Evolutionary conservation across 2,888 invertebrate genomes (phyloP).

Genomic region (Aspidiotus rigidus): DNA sequence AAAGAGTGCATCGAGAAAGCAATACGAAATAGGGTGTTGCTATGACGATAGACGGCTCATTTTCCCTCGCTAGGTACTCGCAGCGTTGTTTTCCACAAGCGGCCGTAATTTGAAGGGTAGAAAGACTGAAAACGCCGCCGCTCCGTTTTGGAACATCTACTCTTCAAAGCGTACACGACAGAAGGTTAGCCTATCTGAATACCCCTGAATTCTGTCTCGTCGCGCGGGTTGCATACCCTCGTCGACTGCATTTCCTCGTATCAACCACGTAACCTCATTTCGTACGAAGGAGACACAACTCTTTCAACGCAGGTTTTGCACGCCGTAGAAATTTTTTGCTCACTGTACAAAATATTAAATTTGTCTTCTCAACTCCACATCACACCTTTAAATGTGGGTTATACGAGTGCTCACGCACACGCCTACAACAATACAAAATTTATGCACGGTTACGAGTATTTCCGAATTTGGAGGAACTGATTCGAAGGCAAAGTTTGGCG

Average conservation of each 20-base stretch:
- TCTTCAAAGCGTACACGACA: slow-evolving; percentile 20
- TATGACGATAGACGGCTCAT: slow-evolving; percentile 33
- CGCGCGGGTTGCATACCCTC: slow-evolving; percentile 22
- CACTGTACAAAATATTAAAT: too few relatives aligned
- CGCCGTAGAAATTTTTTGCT: too few relatives aligned
- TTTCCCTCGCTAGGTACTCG: slow-evolving; percentile 22
- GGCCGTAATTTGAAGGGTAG: background rate
- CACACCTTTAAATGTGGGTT: too few relatives aligned
- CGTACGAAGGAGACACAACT: background rate
- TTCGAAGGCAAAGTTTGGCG: too few relatives aligned
- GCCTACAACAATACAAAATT: too few relatives aligned
- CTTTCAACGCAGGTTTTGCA: too few relatives aligned
- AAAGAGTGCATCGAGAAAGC: slow-evolving; percentile 25
- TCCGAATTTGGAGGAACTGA: too few relatives aligned
- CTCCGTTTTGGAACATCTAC: slow-evolving; percentile 25
- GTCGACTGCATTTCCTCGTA: slow-evolving; percentile 28
- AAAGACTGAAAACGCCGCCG: slow-evolving; percentile 8
- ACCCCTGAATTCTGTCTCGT: slow-evolving; percentile 29
- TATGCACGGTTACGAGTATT: too few relatives aligned
- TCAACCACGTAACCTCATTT: slow-evolving; percentile 26
- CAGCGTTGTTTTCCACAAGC: background rate
- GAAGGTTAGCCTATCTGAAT: slow-evolving; percentile 30
- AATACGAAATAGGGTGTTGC: slow-evolving; percentile 30
- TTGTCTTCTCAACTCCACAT: too few relatives aligned
- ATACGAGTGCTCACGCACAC: too few relatives aligned